Conservation (phyloP, 2,888 invertebrate genomes). For the Mesorhabditis belari region DNA sequence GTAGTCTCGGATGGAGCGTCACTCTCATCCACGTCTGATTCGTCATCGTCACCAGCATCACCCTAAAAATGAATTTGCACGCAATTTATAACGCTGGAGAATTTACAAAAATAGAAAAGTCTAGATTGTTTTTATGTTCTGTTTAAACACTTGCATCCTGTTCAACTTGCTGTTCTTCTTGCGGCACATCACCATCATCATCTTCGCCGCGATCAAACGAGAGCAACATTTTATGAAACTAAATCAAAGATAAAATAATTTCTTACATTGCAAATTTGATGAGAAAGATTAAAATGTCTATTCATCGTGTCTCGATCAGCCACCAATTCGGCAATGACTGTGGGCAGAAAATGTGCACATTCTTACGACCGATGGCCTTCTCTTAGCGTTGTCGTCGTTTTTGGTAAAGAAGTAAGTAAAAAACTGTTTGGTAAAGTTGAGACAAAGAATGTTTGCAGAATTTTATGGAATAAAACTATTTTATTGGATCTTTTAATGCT, state of each 20-base stretch:
- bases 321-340: conserved; percentile 33
- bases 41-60: too few relatives aligned
- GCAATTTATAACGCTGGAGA: too few relatives aligned
- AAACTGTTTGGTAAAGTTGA: too few relatives aligned
- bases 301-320: conserved; percentile 27
- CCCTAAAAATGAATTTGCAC: too few relatives aligned
- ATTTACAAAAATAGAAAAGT: too few relatives aligned
- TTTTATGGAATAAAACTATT: too few relatives aligned
- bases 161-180: not conserved
- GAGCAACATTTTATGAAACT: conserved; percentile 50
- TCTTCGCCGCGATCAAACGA: conserved; percentile 39
- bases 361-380: conserved; percentile 72
- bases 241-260: conserved; percentile 9
- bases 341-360: conserved; percentile 44
- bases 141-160: not conserved
- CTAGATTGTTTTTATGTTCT: too few relatives aligned
- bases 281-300: conserved; percentile 30
- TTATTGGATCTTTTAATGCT: too few relatives aligned
- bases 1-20: too few relatives aligned
- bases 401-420: conserved; percentile 25
- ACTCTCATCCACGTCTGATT: too few relatives aligned
- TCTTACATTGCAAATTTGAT: conserved; percentile 37
- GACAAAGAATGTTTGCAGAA: too few relatives aligned
- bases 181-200: conserved; percentile 14
- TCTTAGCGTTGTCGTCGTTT: conserved; percentile 68